These are phyloP conservation scores for Karalla daura DNA, from an alignment of 2,797 vertebrate genomes.

Conservation along the genomic window DNA sequence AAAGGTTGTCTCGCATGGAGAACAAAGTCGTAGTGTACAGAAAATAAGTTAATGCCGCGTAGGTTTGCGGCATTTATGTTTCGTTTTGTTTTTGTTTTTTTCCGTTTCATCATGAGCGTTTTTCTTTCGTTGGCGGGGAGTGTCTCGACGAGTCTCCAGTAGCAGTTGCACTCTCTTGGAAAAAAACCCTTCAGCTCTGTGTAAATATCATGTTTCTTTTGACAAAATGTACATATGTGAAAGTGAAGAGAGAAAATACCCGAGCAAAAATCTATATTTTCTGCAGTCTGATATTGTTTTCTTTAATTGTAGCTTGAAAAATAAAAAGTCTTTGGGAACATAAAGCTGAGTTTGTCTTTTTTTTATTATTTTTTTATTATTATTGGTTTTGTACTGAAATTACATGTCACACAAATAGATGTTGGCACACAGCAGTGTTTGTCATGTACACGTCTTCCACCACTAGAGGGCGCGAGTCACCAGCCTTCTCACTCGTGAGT, in stretches of 20 bases:
- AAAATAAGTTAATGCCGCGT: conserved; percentile 73
- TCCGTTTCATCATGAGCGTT: conserved; percentile 69
- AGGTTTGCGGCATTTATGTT: conserved; percentile 71
- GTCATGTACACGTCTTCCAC: conserved; percentile 55
- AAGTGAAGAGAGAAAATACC: conserved; percentile 85
- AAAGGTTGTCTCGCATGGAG: conserved; percentile 75
- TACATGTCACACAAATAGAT: conserved; percentile 12
- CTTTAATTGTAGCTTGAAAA: conserved; percentile 88
- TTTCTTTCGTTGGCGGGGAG: conserved; percentile 68
- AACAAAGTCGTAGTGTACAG: conserved; percentile 83
- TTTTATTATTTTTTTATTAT: too few relatives aligned
- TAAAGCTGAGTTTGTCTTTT: conserved; percentile 20
- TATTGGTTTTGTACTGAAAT: conserved; percentile 1
- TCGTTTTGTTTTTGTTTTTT: conserved; percentile 70
- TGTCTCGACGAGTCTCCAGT: conserved; percentile 76
- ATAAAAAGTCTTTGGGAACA: conserved; percentile 84
- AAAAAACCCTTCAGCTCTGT: conserved; percentile 77
- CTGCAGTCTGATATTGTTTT: conserved; percentile 87
- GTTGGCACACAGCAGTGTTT: conserved; percentile 64
- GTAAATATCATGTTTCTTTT: conserved; percentile 86
- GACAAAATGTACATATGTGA: conserved; percentile 89
- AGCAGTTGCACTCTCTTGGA: conserved; percentile 75
- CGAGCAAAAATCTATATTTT: conserved; percentile 90
- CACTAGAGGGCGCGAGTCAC: conserved; percentile 70
- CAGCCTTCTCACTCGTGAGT: conserved; percentile 22